Conservation (phyloP, 2,797 vertebrate species). For the Thaleichthys pacificus region DNA sequence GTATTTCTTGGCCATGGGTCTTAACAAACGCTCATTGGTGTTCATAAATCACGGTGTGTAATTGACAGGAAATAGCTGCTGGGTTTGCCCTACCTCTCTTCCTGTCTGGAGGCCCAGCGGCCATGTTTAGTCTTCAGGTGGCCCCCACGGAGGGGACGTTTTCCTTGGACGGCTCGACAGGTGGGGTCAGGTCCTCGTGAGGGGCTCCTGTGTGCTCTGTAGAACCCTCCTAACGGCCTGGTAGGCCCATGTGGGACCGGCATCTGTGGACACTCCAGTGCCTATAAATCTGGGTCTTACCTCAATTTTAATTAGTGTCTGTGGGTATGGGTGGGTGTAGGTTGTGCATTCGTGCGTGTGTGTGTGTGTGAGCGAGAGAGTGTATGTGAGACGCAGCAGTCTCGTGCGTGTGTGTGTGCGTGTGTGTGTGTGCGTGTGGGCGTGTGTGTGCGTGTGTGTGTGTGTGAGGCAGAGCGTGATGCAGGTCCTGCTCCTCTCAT, state of each 20-base stretch:
- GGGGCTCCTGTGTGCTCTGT: constrained; percentile 19
- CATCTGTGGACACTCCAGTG: neutral
- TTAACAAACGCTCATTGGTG: constrained; percentile 38
- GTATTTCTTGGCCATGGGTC: constrained; percentile 53
- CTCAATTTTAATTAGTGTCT: neutral
- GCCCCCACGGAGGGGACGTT: constrained; percentile 26
- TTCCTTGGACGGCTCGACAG: constrained; percentile 35
- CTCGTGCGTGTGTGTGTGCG: too few species aligned
- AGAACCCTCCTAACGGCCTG: constrained; percentile 11
- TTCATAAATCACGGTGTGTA: constrained; percentile 43
- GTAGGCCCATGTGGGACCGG: constrained; percentile 12
- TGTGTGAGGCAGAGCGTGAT: neutral
- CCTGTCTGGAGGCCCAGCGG: constrained; percentile 36
- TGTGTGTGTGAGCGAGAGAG: neutral
- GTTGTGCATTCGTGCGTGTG: neutral
- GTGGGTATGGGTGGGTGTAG: neutral
- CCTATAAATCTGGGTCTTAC: neutral
- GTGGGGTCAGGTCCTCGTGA: constrained; percentile 25
- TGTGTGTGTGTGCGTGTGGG: too few species aligned
- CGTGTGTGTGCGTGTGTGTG: too few species aligned
- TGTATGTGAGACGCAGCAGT: too few species aligned
- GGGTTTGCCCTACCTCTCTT: constrained; percentile 41
- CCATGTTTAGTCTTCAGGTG: constrained; percentile 50
- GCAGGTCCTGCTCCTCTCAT: neutral
- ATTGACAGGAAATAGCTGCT: constrained; percentile 54